phyloP scores from a whole-genome alignment of 2,113 vertebrate species.

The Pica pica region DNA sequence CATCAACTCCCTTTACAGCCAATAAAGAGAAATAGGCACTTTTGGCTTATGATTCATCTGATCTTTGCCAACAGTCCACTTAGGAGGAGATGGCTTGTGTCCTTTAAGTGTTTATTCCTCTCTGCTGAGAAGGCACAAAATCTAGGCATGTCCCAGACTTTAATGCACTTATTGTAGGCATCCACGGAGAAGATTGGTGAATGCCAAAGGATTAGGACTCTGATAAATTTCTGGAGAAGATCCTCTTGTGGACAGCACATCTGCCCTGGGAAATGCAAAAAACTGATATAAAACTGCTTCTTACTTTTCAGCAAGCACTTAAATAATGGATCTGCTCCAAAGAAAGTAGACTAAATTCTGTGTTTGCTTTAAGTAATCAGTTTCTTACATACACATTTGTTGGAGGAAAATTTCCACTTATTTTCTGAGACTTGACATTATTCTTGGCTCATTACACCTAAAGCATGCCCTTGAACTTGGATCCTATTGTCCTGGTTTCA shows the following conservation, averaged over 20 bases:
- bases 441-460: neutral
- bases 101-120: neutral
- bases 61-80: neutral
- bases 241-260: neutral
- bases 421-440: neutral
- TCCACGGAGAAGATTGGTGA: neutral
- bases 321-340: neutral
- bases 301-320: neutral
- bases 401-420: neutral
- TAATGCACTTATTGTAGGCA: neutral
- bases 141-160: neutral
- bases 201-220: neutral
- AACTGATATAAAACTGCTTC: neutral
- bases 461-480: neutral
- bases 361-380: neutral
- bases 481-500: neutral
- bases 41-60: neutral
- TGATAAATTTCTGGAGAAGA: neutral
- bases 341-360: neutral
- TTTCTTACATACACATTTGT: rapidly evolving
- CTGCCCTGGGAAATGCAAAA: neutral
- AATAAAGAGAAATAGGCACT: neutral
- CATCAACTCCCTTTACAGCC: neutral
- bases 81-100: neutral
- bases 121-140: neutral